Conservation (phyloP, 1,140 invertebrate genomes). For the Anthonomus grandis region DNA sequence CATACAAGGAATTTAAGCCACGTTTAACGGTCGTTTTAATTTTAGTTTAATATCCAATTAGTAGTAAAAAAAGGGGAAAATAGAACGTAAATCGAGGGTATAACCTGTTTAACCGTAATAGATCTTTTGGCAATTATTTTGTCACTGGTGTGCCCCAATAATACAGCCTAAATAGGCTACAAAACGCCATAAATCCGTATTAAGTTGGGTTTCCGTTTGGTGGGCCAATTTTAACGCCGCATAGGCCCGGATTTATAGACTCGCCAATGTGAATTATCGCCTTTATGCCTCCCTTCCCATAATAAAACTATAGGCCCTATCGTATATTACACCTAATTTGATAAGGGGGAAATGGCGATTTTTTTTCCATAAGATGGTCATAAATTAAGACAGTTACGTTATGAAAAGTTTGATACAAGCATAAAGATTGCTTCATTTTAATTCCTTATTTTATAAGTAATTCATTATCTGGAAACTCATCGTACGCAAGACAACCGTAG, state of each 20-base stretch:
- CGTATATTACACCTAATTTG: too few relatives aligned
- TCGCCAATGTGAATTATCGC: slow-evolving; percentile 1
- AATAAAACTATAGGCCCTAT: background rate
- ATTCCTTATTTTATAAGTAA: background rate
- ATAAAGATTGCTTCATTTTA: background rate
- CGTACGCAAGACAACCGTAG: background rate
- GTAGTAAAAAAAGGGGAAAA: too few relatives aligned
- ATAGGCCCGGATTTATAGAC: slow-evolving; percentile 2
- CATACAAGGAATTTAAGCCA: too few relatives aligned
- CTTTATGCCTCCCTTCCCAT: background rate
- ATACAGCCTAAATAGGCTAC: slow-evolving; percentile 2
- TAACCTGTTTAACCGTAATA: too few relatives aligned
- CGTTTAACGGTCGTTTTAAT: too few relatives aligned
- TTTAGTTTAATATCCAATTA: too few relatives aligned
- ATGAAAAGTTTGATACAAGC: too few relatives aligned
- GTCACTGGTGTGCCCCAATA: slow-evolving; percentile 3
- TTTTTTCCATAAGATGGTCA: background rate
- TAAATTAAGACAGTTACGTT: too few relatives aligned
- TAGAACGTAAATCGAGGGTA: too few relatives aligned
- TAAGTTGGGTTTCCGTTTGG: background rate
- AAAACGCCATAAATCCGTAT: background rate
- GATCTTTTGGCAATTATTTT: too few relatives aligned
- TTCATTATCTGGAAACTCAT: background rate
- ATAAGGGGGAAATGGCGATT: background rate
- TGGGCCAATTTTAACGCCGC: slow-evolving; percentile 7